These are phyloP conservation scores for Alcedo atthis DNA, from an alignment of 2,797 vertebrate genomes.

Conservation along the genomic window DNA sequence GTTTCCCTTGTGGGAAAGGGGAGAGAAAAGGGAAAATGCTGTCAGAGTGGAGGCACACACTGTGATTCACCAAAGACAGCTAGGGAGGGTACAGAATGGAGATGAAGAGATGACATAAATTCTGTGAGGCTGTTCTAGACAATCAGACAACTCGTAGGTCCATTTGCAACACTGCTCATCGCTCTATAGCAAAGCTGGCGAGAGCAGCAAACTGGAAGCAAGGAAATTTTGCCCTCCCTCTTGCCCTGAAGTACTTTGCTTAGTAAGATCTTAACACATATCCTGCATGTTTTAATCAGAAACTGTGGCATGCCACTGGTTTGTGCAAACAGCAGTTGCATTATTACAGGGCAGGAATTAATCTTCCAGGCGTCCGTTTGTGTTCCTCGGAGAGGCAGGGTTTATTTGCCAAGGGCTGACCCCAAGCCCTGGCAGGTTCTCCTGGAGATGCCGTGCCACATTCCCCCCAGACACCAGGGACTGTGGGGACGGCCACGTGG, in stretches of 20 bases:
- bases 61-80: conserved; percentile 25
- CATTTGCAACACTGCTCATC: background rate
- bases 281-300: conserved; percentile 44
- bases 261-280: background rate
- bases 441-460: conserved; percentile 8
- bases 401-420: conserved; percentile 69
- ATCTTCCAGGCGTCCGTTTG: conserved; percentile 55
- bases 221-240: background rate
- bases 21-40: conserved; percentile 38
- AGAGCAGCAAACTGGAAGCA: background rate
- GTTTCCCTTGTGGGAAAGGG: background rate
- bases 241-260: background rate
- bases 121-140: background rate
- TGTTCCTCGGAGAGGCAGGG: conserved; percentile 52
- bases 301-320: conserved; percentile 8
- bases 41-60: background rate
- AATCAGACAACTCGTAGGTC: conserved; percentile 25
- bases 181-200: background rate
- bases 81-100: conserved; percentile 21
- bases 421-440: conserved; percentile 49
- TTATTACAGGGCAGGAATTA: conserved; percentile 56
- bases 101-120: background rate
- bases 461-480: background rate
- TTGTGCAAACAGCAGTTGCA: conserved; percentile 65
- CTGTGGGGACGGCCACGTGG: rapidly evolving